phyloP scores from a whole-genome alignment of 2,113 vertebrate genomes.

The Serilophus lunatus region DNA sequence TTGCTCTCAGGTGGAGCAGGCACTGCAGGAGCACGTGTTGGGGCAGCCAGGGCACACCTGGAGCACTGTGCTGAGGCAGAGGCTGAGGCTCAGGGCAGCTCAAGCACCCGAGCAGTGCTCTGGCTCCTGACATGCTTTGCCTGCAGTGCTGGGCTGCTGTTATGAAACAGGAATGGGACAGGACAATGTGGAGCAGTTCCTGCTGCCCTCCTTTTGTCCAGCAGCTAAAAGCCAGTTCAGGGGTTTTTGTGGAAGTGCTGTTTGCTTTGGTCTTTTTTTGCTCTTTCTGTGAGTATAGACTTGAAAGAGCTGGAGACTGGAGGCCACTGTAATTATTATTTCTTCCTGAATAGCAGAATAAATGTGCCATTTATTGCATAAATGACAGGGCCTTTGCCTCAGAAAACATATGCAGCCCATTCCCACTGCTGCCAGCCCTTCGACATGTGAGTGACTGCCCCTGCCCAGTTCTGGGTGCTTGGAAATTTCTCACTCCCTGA shows the following conservation, averaged over 20 bases:
- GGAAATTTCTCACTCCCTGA: background rate
- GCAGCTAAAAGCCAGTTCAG: constrained; percentile 17
- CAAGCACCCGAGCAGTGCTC: background rate
- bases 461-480: background rate
- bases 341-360: background rate
- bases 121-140: background rate
- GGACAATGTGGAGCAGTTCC: background rate
- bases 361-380: background rate
- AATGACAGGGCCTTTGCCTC: constrained; percentile 1
- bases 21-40: accelerated
- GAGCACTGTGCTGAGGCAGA: background rate
- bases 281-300: background rate
- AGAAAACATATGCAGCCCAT: background rate
- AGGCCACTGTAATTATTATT: constrained; percentile 32
- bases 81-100: background rate
- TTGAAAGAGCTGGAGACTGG: background rate
- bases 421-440: background rate
- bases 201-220: background rate
- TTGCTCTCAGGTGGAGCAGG: background rate
- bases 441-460: background rate
- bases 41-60: background rate
- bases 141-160: background rate
- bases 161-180: background rate
- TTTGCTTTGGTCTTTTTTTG: constrained; percentile 25
- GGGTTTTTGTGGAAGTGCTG: background rate